A percentile compares a stretch with the other conserved stretches of the same genome.
phyloP scores from a whole-genome alignment of 2,113 vertebrate genomes.

The Cinclus mexicanus region DNA sequence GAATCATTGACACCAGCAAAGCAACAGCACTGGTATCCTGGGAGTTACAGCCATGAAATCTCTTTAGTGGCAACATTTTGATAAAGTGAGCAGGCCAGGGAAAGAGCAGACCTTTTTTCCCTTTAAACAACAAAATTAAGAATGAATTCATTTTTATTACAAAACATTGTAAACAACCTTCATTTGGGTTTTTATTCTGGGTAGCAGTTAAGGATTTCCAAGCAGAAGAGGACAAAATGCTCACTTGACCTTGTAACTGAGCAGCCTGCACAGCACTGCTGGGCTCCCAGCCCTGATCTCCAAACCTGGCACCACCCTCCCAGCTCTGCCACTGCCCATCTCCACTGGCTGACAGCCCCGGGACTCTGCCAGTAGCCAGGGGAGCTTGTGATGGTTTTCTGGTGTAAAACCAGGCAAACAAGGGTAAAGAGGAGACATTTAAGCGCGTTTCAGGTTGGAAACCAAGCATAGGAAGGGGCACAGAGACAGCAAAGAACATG shows the following conservation, averaged over 20 bases:
- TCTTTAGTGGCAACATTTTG: neutral
- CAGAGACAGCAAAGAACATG: fast-evolving
- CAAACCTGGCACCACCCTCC: neutral
- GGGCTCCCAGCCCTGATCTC: neutral
- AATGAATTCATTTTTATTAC: neutral
- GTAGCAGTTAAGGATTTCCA: neutral
- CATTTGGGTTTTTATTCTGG: neutral
- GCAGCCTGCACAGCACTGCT: neutral
- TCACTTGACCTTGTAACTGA: neutral
- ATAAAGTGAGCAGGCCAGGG: neutral
- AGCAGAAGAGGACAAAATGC: neutral
- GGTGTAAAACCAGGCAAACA: neutral
- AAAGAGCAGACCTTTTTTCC: neutral
- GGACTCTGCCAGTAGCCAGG: neutral
- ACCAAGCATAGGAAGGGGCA: fast-evolving
- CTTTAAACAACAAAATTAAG: neutral
- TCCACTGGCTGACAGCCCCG: fast-evolving
- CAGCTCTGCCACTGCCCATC: neutral
- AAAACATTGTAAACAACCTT: neutral
- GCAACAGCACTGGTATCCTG: neutral
- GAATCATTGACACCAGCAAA: neutral
- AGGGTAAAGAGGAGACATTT: neutral
- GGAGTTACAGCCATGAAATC: neutral
- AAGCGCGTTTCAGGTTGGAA: neutral
- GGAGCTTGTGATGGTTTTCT: neutral